Percentiles rank a stretch among this genome's conserved stretches.
Evolutionary conservation across 2,888 invertebrate genomes (phyloP).

Genomic region (Torymus tubicola): DNA sequence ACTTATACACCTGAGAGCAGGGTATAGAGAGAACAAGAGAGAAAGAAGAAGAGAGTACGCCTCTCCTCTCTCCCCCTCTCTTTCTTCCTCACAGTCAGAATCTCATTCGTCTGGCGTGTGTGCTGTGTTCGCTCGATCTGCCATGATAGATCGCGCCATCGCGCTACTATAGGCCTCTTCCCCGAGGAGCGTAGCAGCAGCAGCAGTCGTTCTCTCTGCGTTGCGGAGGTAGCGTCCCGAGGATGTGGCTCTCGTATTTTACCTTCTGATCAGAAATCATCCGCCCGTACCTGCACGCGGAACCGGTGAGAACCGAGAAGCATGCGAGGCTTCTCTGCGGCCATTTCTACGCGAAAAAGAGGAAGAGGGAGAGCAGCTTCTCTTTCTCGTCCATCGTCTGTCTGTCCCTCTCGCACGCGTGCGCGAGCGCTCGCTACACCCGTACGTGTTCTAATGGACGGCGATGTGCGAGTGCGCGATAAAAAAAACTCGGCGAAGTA

Average conservation of each 20-base stretch:
- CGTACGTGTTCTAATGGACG: background rate
- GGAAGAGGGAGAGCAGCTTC: conserved; percentile 55
- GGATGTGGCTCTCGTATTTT: conserved; percentile 61
- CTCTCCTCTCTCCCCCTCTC: conserved; percentile 8
- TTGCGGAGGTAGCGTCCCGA: conserved; percentile 62
- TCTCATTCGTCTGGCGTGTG: too few species aligned
- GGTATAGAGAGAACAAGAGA: too few species aligned
- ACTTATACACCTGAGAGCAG: too few species aligned
- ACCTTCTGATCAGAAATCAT: background rate
- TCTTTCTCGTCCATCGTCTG: background rate
- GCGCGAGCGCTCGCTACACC: too few species aligned
- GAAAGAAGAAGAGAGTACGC: background rate
- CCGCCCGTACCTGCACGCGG: background rate
- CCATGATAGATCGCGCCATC: conserved; percentile 75
- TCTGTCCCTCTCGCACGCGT: background rate
- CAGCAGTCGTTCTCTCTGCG: too few species aligned
- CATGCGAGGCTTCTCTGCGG: conserved; percentile 41
- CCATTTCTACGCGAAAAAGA: conserved; percentile 53
- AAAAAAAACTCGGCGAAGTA: too few species aligned
- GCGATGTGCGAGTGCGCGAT: too few species aligned
- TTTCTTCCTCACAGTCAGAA: background rate
- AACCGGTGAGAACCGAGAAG: conserved; percentile 66
- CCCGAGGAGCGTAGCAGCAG: too few species aligned
- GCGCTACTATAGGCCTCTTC: conserved; percentile 56
- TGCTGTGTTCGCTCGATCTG: conserved; percentile 69